phyloP scores from a whole-genome alignment of 2,797 vertebrate species.

The Malacoraja senta region DNA sequence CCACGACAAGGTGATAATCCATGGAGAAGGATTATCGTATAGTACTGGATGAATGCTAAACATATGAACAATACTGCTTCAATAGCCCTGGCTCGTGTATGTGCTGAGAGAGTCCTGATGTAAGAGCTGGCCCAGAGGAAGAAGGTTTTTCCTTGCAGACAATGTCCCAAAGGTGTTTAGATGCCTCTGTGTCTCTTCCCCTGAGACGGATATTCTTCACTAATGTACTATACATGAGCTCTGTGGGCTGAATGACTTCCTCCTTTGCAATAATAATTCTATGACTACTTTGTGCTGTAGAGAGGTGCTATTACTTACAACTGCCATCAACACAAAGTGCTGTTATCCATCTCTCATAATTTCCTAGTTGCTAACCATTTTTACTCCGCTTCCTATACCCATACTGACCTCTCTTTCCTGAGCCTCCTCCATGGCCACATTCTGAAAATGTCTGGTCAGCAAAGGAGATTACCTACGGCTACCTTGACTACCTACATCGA shows the following conservation, averaged over 20 bases:
- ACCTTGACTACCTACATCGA: no score
- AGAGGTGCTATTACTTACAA: neutral
- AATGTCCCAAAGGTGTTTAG: neutral
- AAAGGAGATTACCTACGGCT: no score
- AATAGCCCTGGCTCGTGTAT: neutral
- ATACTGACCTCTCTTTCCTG: no score
- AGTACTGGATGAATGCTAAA: neutral
- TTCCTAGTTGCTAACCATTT: neutral
- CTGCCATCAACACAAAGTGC: neutral
- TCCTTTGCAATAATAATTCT: no score
- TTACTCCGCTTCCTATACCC: no score
- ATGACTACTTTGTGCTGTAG: neutral
- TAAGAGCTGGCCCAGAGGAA: neutral
- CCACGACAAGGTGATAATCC: no score
- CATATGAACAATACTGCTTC: neutral
- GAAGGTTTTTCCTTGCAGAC: neutral
- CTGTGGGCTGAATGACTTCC: no score
- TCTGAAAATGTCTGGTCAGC: no score
- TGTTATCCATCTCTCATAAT: neutral
- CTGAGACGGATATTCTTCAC: neutral
- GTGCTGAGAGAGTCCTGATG: neutral
- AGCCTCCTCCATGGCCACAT: no score
- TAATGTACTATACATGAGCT: neutral
- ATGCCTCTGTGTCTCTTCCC: neutral
- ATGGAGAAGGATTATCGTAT: no score